phyloP scores from a whole-genome alignment of 2,797 vertebrate genomes.

The Rhadinocentrus ornatus region DNA sequence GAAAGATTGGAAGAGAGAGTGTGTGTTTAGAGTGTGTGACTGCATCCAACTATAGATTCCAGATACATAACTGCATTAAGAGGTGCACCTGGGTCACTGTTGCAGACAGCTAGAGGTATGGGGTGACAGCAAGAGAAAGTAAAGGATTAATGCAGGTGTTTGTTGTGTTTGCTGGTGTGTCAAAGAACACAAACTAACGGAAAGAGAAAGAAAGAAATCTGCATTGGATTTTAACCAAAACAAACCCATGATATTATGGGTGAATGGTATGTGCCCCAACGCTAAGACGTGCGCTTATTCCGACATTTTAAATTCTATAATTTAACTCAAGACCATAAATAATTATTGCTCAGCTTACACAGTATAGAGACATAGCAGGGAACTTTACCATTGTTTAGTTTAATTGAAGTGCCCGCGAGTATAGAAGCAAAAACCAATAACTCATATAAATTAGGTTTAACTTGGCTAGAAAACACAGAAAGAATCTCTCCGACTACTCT shows the following conservation, averaged over 20 bases:
- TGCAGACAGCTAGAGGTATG: slow-evolving; percentile 80
- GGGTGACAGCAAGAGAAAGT: slow-evolving; percentile 10
- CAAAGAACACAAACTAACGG: background rate
- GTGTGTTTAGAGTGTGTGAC: slow-evolving; percentile 24
- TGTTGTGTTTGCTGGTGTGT: slow-evolving; percentile 21
- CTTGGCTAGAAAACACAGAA: slow-evolving; percentile 28
- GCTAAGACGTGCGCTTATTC: background rate
- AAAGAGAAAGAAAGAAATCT: background rate
- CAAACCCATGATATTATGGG: background rate
- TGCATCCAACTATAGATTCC: slow-evolving; percentile 84
- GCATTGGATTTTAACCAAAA: background rate
- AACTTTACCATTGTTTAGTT: slow-evolving; percentile 24
- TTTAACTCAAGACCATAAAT: slow-evolving; percentile 10
- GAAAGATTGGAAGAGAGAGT: slow-evolving; percentile 34
- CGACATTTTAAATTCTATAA: background rate
- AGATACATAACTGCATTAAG: slow-evolving; percentile 83
- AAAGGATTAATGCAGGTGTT: slow-evolving; percentile 19
- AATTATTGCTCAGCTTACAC: slow-evolving; percentile 22
- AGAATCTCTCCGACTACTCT: background rate
- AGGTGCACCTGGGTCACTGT: slow-evolving; percentile 87
- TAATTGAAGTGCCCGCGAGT: slow-evolving; percentile 33
- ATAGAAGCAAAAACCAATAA: slow-evolving; percentile 28
- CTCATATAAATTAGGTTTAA: slow-evolving; percentile 47
- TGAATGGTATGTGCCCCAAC: background rate
- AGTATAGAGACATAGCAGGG: slow-evolving; percentile 1